phyloP scores from a whole-genome alignment of 2,888 invertebrate genomes.

The Hylaea fasciaria region DNA sequence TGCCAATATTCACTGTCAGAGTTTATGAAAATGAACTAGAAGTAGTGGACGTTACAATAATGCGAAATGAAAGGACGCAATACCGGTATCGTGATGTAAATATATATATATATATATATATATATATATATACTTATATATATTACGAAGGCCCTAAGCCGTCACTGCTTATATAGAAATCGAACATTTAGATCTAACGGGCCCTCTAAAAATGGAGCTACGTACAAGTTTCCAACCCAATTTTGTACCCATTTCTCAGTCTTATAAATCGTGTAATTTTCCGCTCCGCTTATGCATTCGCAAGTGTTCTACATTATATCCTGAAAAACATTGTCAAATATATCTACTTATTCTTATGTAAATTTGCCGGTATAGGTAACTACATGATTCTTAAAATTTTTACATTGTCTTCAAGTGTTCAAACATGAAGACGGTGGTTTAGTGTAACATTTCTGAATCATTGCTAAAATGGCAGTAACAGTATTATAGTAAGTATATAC shows the following conservation, averaged over 20 bases:
- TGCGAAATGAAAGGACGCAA: too few relatives aligned
- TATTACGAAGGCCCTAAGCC: too few relatives aligned
- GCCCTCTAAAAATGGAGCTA: too few relatives aligned
- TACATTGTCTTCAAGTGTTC: constrained; percentile 21
- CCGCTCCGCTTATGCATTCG: constrained; percentile 40
- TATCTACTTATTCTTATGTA: constrained; percentile 24
- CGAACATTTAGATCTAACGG: too few relatives aligned
- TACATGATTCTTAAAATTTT: constrained; percentile 7
- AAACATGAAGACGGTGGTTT: constrained; percentile 22
- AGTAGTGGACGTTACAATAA: too few relatives aligned
- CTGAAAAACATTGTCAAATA: constrained; percentile 34
- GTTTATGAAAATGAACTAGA: too few relatives aligned
- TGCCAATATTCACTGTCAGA: too few relatives aligned
- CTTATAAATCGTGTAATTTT: constrained; percentile 24
- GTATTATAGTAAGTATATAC: constrained; percentile 22
- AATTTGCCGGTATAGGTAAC: constrained; percentile 11
- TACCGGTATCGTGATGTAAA: too few relatives aligned
- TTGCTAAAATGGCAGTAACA: constrained; percentile 16
- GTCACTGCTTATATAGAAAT: too few relatives aligned
- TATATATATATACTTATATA: too few relatives aligned
- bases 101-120: too few relatives aligned
- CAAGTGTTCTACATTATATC: constrained; percentile 26
- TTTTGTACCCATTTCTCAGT: background rate
- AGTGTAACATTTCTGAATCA: constrained; percentile 1
- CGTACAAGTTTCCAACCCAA: too few relatives aligned